Evolutionary conservation across 1,140 invertebrate genomes (phyloP), one percentile per base, ranked within the genome.

Genomic region (Sitophilus oryzae): DNA sequence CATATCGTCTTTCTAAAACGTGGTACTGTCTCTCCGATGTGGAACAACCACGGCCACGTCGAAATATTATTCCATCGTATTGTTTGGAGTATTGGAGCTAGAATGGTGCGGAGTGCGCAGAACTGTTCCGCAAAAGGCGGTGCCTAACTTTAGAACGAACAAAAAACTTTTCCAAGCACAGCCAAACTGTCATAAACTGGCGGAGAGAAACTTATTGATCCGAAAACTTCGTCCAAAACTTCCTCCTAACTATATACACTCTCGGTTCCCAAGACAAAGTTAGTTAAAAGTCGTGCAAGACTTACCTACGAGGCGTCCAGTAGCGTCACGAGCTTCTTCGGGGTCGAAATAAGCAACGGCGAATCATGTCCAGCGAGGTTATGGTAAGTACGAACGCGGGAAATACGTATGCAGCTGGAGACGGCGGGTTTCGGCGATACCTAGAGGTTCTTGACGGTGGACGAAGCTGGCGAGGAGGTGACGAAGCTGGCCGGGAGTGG

Each of bases 171-270:
- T 61, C 63, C 57, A 67, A n/a, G n/a, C n/a, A n/a, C n/a, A n/a
- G n/a, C n/a, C n/a, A n/a, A n/a, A 67, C 64, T 67, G 64, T 64
- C 64, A 66, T 66, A 66, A 66, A 63, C 62, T 66, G n/a, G 50
- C 37, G 44, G 49, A 53, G 59, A n/a, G n/a, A n/a, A n/a, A 62
- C 34, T 57, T 57, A 57, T 57, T 52, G 55, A 57, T 57, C 55
- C 41, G 30, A 55, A 54, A 30, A 30, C 25, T 30, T 30, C 55
- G 42, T 23, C 47, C 53, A 62, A 60, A 50, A 60, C 59, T 51
- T 25, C 49, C 11, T 45, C 52, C 56, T 50, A 59, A 57, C 57
- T 59, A 56, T 58, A 59, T n/a, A n/a, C n/a, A n/a, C n/a, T n/a
- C n/a, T n/a, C n/a, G n/a, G n/a, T n/a, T n/a, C n/a, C n/a, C n/a